These are phyloP conservation scores for Pomatorhinus ruficollis DNA, from an alignment of 2,113 vertebrate genomes.

Conservation along the genomic window DNA sequence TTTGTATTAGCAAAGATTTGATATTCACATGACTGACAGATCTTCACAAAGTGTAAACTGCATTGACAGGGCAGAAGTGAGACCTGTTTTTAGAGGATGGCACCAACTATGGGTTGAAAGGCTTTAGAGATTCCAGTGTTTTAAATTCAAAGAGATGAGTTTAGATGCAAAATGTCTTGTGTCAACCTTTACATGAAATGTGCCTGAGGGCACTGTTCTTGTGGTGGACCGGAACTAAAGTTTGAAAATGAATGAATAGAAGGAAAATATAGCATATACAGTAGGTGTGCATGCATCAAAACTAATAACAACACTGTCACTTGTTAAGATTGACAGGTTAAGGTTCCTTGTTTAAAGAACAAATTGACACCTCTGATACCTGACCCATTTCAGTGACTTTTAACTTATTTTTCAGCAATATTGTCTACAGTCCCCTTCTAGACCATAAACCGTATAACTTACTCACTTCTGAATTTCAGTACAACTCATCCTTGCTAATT, in stretches of 20 bases:
- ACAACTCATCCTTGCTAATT: background rate
- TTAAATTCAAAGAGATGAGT: background rate
- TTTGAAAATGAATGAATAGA: background rate
- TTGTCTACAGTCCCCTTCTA: background rate
- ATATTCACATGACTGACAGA: background rate
- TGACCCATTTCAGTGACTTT: background rate
- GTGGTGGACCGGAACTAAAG: background rate
- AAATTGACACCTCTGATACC: background rate
- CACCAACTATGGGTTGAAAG: rapidly evolving
- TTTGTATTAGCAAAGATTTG: background rate
- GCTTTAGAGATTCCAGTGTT: background rate
- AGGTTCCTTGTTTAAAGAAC: background rate
- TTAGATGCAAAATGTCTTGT: background rate
- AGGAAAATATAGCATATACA: background rate
- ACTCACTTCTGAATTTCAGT: background rate
- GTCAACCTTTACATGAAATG: background rate
- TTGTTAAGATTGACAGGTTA: background rate
- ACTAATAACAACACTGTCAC: background rate
- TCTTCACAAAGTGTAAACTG: background rate
- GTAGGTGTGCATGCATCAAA: background rate
- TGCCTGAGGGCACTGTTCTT: background rate
- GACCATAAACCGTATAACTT: background rate
- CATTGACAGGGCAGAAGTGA: background rate
- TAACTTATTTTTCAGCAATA: background rate
- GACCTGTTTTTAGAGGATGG: background rate